Evolutionary conservation across 2,888 invertebrate genomes (phyloP).

Genomic region (Eilema sororculum): DNA sequence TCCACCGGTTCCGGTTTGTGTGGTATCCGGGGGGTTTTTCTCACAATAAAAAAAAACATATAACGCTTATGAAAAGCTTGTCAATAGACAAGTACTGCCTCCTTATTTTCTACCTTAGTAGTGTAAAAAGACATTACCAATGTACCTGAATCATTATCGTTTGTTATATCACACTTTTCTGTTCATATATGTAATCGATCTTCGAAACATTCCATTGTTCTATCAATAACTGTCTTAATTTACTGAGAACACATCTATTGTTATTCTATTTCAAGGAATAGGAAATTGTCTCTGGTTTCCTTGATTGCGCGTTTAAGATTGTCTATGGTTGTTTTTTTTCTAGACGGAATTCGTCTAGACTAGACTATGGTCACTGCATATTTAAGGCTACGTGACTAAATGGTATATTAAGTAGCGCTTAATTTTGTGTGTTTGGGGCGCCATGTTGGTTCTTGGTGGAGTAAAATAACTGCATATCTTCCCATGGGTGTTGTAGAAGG

Average conservation of each 20-base stretch:
- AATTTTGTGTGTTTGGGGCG: no score
- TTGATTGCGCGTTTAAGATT: conserved; percentile 14
- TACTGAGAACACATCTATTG: conserved; percentile 36
- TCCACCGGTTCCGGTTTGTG: no score
- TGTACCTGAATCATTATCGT: background rate
- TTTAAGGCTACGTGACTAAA: background rate
- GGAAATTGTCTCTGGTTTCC: conserved; percentile 23
- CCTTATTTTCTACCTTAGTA: background rate
- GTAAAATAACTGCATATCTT: no score
- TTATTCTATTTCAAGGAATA: conserved; percentile 32
- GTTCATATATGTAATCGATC: conserved; percentile 14
- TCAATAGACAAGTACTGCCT: no score
- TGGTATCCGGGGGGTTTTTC: no score
- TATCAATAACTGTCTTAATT: conserved; percentile 18
- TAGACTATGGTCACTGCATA: background rate
- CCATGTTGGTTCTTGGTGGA: no score
- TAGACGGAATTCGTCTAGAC: conserved; percentile 5
- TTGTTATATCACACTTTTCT: conserved; percentile 7
- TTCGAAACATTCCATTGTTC: conserved; percentile 35
- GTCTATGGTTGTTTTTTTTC: conserved; percentile 11
- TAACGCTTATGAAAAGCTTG: no score
- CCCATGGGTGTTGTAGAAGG: no score
- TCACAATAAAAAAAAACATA: no score
- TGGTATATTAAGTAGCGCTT: background rate
- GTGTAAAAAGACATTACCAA: background rate